phyloP scores from a whole-genome alignment of 1,140 invertebrate species.

The Heterodera schachtii region DNA sequence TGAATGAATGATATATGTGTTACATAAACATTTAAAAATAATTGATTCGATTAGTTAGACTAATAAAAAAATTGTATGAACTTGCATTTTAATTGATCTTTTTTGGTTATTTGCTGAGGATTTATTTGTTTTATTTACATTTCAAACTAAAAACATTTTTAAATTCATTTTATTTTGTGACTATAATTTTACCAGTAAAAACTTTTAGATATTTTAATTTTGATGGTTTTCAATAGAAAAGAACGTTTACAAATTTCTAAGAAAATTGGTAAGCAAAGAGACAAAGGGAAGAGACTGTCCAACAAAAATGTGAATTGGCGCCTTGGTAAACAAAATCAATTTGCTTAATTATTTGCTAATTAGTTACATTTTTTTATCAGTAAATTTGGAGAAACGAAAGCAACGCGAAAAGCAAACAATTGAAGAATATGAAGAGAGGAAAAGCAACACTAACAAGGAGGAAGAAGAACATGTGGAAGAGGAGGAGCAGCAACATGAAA shows the following conservation, averaged over 20 bases:
- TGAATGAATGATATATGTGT: too few relatives aligned
- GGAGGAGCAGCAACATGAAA: neutral
- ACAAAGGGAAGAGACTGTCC: neutral
- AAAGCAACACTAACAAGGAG: neutral
- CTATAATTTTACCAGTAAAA: too few relatives aligned
- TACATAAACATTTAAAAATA: too few relatives aligned
- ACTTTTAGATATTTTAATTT: neutral
- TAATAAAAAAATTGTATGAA: too few relatives aligned
- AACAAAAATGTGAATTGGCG: conserved; percentile 37
- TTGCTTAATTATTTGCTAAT: conserved; percentile 19
- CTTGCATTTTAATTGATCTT: too few relatives aligned
- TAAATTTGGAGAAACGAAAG: conserved; percentile 27
- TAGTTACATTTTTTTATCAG: neutral
- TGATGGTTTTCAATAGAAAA: conserved; percentile 38
- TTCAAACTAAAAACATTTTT: too few relatives aligned
- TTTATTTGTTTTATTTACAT: too few relatives aligned
- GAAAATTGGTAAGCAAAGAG: conserved; percentile 21
- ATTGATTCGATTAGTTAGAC: too few relatives aligned
- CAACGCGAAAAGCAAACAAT: conserved; percentile 25
- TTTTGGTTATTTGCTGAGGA: too few relatives aligned
- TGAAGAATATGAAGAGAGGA: conserved; percentile 26
- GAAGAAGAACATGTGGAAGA: neutral
- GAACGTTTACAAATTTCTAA: conserved; percentile 30
- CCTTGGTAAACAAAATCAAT: conserved; percentile 19
- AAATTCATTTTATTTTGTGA: too few relatives aligned